A percentile compares a stretch with the other conserved stretches of the same genome.
phyloP scores from a whole-genome alignment of 2,888 invertebrate species.

The Acheta domesticus region DNA sequence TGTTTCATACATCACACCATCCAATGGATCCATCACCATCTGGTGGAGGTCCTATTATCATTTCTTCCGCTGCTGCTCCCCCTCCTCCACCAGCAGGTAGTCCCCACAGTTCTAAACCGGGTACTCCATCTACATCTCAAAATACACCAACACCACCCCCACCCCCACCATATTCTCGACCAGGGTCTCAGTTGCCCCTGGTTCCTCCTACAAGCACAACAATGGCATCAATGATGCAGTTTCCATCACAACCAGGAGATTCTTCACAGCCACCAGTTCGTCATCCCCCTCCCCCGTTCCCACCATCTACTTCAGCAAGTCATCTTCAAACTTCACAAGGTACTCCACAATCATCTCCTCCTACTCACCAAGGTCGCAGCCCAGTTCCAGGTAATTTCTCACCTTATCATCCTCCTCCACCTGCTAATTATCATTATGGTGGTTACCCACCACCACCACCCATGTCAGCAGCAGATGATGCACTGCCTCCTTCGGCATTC shows the following conservation, averaged over 20 bases:
- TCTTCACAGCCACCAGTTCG: conserved; percentile 24
- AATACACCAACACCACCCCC: conserved; percentile 43
- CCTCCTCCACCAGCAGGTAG: conserved; percentile 47
- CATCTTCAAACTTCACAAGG: conserved; percentile 28
- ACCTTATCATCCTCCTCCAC: conserved; percentile 51
- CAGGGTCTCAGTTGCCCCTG: conserved; percentile 40
- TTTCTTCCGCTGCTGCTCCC: conserved; percentile 37
- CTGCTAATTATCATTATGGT: conserved; percentile 51
- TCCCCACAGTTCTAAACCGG: conserved; percentile 41
- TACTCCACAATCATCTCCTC: conserved; percentile 27
- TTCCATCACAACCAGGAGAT: conserved; percentile 27
- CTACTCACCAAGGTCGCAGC: conserved; percentile 30
- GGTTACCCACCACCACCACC: conserved; percentile 48
- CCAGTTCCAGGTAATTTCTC: conserved; percentile 46
- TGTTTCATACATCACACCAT: conserved; percentile 51
- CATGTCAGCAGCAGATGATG: conserved; percentile 48
- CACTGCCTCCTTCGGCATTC: conserved; percentile 45
- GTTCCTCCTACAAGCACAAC: conserved; percentile 35
- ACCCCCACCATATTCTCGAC: conserved; percentile 41
- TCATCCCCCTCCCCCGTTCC: conserved; percentile 27
- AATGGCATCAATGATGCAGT: conserved; percentile 30
- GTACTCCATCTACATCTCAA: conserved; percentile 43
- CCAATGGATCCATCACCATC: conserved; percentile 55
- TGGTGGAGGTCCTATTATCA: conserved; percentile 53
- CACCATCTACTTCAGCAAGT: conserved; percentile 24